Percentiles rank a stretch among this genome's conserved stretches.
phyloP scores from a whole-genome alignment of 2,797 vertebrate genomes.

The Mallotus villosus region DNA sequence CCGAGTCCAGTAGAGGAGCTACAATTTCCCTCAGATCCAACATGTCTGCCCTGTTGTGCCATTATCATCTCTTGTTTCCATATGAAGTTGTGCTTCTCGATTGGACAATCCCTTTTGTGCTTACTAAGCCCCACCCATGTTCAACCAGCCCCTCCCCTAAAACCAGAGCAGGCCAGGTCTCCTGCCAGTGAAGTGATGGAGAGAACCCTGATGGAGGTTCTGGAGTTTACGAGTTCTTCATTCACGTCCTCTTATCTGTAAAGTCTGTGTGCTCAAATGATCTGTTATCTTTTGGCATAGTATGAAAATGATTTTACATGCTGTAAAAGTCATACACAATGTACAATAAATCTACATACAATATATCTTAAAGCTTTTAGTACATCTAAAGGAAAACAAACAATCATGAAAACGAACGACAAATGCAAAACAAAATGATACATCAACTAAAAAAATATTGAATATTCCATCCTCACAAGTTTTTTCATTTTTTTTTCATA shows the following conservation, averaged over 20 bases:
- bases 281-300: constrained; percentile 69
- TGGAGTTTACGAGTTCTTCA: constrained; percentile 27
- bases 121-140: constrained; percentile 31
- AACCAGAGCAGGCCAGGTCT: constrained; percentile 5
- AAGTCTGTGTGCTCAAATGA: constrained; percentile 70
- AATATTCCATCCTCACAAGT: constrained; percentile 45
- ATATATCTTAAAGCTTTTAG: constrained; percentile 73
- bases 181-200: constrained; percentile 29
- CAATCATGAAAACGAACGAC: constrained; percentile 29
- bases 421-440: constrained; percentile 35
- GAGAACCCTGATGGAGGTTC: constrained; percentile 18
- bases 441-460: constrained; percentile 40
- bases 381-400: constrained; percentile 65
- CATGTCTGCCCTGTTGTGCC: constrained; percentile 37
- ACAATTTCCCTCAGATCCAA: neutral
- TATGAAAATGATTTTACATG: constrained; percentile 78
- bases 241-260: constrained; percentile 20
- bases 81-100: constrained; percentile 49
- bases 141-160: constrained; percentile 9
- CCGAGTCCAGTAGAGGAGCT: neutral
- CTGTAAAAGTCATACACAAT: constrained; percentile 77
- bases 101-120: constrained; percentile 48
- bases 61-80: constrained; percentile 3
- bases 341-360: constrained; percentile 77
- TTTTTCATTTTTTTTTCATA: constrained; percentile 27